Percentiles rank a stretch among this genome's conserved stretches.
Conservation (phyloP, 2,113 vertebrate genomes). For the Coregonus clupeaformis region DNA sequence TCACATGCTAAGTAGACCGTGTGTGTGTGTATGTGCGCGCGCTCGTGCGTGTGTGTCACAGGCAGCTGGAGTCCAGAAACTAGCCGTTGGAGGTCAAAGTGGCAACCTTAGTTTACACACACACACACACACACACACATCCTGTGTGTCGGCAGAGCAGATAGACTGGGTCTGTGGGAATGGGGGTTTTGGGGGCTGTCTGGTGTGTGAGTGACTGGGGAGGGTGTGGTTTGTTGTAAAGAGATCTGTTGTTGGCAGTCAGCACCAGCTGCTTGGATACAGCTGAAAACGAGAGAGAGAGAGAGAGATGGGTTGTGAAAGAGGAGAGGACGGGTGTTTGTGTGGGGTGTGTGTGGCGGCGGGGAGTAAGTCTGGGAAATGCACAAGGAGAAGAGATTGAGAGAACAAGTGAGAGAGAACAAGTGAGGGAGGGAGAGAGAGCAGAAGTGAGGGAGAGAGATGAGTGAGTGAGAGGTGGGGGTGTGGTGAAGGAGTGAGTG, state of each 20-base stretch:
- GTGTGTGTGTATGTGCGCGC: slow-evolving; percentile 4
- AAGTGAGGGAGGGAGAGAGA: background rate
- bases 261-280: slow-evolving; percentile 4
- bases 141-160: too few species aligned
- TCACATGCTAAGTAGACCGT: slow-evolving; percentile 39
- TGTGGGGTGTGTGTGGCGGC: background rate
- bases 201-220: background rate
- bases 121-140: too few species aligned
- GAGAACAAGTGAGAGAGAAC: too few species aligned
- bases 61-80: background rate
- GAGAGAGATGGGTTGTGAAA: background rate
- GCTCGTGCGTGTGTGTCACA: too few species aligned
- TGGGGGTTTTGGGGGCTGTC: slow-evolving; percentile 9
- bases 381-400: too few species aligned
- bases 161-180: background rate
- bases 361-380: too few species aligned
- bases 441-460: slow-evolving; percentile 11
- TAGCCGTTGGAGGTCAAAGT: background rate
- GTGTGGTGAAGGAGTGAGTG: background rate
- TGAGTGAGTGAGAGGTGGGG: slow-evolving; percentile 5
- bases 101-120: background rate
- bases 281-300: slow-evolving; percentile 9
- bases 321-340: background rate
- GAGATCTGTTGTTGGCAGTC: background rate
- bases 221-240: too few species aligned